Base-by-base conservation (phyloP, 2,113 vertebrate species). In the Neolamprologus sp. region DNA sequence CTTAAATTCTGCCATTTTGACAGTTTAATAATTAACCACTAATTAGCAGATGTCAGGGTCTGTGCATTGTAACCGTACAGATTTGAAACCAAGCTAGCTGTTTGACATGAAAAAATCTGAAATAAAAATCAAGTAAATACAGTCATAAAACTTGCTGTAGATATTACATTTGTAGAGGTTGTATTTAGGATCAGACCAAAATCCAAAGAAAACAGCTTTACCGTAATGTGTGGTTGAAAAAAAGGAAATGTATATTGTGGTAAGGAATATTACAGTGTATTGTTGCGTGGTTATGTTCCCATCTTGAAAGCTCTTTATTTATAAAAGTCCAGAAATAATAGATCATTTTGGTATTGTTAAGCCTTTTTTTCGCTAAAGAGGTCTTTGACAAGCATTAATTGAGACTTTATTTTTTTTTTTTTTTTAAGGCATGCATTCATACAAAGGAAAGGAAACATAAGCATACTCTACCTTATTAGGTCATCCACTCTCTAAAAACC, bases 111-210 rank as follows among this genome's bases (percentile, higher is more conserved):
- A 7, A 9, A 42, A 71, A 7, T 65, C 33, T 37, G 60, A 65
- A 68, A 40, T 68, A 0, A 14, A 40, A 68, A 40, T 9, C 63
- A 40, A 21, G 33, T 37, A 68, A 21, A 68, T 14, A 7, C 31
- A 12, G 6, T 35, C 31, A 3, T 35, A n/a, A 35, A n/a, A 12
- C 17, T 0, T 35, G 16, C 58, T 63, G 17, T 63, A 35, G 4
- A 12, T 65, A 37, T 65, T 65, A 68, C n/a, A 21, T 68, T 40
- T 68, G 35, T 23, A 68, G 35, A 71, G 3, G 63, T 35, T 40
- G 63, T 40, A 71, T 40, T 71, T 37, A 21, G 0, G 1, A 4
- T 0, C 0, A 0, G 11, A 5, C 2, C 33, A 68, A 40, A 68
- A 68, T 40, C 35, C 19, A 23, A 23, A 23, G 11, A 40, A 71